A percentile compares a stretch with the other conserved stretches of the same genome.
Evolutionary conservation across 2,797 vertebrate species (phyloP).

Genomic region (Sitta carolinensis): DNA sequence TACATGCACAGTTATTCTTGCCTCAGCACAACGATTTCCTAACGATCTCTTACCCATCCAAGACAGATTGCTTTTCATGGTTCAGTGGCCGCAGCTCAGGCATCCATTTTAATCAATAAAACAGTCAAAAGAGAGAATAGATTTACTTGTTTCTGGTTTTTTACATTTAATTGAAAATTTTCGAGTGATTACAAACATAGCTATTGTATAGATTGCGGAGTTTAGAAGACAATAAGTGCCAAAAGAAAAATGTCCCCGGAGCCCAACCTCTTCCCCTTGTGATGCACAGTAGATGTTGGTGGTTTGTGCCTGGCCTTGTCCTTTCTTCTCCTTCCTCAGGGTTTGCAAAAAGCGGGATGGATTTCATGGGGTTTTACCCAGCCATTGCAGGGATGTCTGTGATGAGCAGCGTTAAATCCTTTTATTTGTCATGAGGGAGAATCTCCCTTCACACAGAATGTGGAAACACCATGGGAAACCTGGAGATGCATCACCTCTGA

Average conservation of each 20-base stretch:
- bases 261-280: not conserved
- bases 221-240: constrained; percentile 58
- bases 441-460: not conserved
- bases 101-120: constrained; percentile 83
- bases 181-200: constrained; percentile 74
- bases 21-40: constrained; percentile 76
- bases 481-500: not conserved
- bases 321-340: not conserved
- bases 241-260: not conserved
- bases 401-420: not conserved
- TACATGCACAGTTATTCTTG: constrained; percentile 64
- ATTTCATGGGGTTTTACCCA: constrained; percentile 29
- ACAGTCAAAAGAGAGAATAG: constrained; percentile 81
- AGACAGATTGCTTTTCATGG: constrained; percentile 83
- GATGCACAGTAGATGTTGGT: not conserved
- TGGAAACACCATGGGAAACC: not conserved
- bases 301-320: not conserved
- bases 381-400: not conserved
- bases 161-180: constrained; percentile 81
- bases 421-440: not conserved
- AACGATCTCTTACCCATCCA: constrained; percentile 80
- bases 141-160: constrained; percentile 78
- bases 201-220: constrained; percentile 59
- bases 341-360: not conserved
- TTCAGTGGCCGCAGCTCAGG: constrained; percentile 73